These are phyloP conservation scores for Phaethon lepturus DNA, from an alignment of 2,113 vertebrate genomes.

Conservation along the genomic window DNA sequence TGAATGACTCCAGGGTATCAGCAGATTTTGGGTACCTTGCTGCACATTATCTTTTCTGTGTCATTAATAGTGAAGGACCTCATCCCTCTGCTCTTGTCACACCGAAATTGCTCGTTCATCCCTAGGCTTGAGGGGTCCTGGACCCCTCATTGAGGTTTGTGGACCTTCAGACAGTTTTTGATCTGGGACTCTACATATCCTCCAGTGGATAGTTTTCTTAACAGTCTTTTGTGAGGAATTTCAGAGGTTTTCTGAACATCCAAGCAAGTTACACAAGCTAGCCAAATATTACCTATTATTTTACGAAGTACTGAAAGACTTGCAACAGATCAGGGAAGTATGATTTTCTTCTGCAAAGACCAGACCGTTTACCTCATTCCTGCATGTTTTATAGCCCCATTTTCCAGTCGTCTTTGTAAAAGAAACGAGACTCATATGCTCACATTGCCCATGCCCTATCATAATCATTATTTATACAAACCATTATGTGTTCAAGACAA, in stretches of 20 bases:
- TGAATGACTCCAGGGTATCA: neutral
- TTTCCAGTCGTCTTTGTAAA: neutral
- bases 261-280: neutral
- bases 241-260: neutral
- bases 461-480: slow-evolving; percentile 11
- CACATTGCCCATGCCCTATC: neutral
- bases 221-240: neutral
- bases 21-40: neutral
- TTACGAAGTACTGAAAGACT: neutral
- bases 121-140: neutral
- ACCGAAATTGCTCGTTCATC: neutral
- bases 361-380: neutral
- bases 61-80: neutral
- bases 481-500: neutral
- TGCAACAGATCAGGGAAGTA: neutral
- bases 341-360: neutral
- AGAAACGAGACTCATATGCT: neutral
- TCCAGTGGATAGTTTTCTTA: neutral
- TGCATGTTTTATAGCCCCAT: neutral
- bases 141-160: neutral
- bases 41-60: neutral
- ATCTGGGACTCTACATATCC: neutral
- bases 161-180: neutral
- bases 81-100: neutral
- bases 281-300: neutral